Evolutionary conservation across 30 jellyfish, hydroid and myxozoan genomes (phyloP).

Genomic region (Rhopilema esculentum): DNA sequence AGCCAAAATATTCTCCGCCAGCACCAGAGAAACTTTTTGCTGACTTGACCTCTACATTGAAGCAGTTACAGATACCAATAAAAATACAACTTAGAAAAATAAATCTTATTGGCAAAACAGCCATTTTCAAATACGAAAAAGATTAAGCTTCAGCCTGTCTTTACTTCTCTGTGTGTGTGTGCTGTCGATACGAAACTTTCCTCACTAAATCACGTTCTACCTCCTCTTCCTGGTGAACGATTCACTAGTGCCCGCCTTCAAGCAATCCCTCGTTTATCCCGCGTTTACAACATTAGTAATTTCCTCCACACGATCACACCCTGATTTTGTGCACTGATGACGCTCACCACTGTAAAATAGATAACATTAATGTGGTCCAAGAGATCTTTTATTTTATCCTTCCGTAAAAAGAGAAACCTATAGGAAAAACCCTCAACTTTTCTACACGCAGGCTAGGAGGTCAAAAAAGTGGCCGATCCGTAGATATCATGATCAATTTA

Average conservation of each 20-base stretch:
- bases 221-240: neutral
- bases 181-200: neutral
- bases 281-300: neutral
- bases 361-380: neutral
- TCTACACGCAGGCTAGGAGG: too few species aligned
- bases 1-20: slow-evolving; percentile 51
- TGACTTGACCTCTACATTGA: slow-evolving; percentile 28
- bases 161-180: neutral
- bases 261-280: slow-evolving; percentile 21
- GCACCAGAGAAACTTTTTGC: slow-evolving; percentile 22
- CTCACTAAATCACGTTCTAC: neutral
- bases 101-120: neutral
- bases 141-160: neutral
- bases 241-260: neutral
- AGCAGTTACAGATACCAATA: slow-evolving; percentile 2
- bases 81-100: neutral
- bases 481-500: too few species aligned
- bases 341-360: too few species aligned
- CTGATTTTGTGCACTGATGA: neutral
- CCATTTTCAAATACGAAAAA: neutral
- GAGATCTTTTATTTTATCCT: too few species aligned
- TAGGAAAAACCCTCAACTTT: too few species aligned
- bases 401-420: too few species aligned
- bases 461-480: too few species aligned
- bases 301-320: slow-evolving; percentile 29